phyloP scores from a whole-genome alignment of 35 echinoderm and acorn worm species.

The Holothuria glaberrima region DNA sequence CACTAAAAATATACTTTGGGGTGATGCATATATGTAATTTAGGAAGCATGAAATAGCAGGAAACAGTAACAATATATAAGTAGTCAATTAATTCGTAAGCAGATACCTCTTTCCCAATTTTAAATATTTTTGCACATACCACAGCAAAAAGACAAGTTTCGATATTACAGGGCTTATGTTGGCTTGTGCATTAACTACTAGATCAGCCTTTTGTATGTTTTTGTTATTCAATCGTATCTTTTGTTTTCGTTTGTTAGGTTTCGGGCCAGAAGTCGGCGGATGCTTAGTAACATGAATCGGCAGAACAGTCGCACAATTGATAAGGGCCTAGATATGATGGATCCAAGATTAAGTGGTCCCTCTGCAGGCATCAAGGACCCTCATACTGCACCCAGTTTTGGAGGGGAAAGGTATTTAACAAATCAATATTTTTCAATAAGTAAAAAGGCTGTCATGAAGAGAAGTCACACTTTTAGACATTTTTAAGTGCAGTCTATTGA shows the following conservation, averaged over 20 bases:
- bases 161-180: not conserved
- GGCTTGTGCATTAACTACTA: no score
- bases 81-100: no score
- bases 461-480: no score
- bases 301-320: slow-evolving; percentile 67
- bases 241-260: slow-evolving; percentile 43
- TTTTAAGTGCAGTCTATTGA: no score
- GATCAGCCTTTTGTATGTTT: no score
- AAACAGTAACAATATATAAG: not conserved
- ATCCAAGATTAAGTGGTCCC: not conserved
- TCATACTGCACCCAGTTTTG: not conserved
- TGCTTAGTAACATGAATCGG: slow-evolving; percentile 73
- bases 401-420: not conserved
- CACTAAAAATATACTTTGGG: no score
- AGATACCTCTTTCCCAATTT: not conserved
- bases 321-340: not conserved
- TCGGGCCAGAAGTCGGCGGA: slow-evolving; percentile 74
- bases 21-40: no score
- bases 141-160: not conserved
- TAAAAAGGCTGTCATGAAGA: no score
- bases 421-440: not conserved
- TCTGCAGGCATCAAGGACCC: no score
- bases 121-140: not conserved
- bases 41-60: no score
- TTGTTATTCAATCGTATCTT: not conserved